phyloP scores from a whole-genome alignment of 2,113 vertebrate genomes.

The Microcebus tavaratra region DNA sequence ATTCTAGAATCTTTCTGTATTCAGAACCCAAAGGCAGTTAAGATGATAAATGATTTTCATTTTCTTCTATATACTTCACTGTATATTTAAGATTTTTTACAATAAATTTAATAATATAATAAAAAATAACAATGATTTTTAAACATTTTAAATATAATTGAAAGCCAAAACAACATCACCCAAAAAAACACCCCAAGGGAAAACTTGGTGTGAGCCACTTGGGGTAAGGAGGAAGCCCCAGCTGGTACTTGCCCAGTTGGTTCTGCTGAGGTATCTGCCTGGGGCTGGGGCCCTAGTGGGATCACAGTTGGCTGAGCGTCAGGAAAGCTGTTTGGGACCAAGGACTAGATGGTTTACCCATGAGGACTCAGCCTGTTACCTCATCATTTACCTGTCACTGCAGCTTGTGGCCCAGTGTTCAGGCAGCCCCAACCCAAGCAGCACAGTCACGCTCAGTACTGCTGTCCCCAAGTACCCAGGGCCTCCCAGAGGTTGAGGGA shows the following conservation, averaged over 20 bases:
- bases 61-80: neutral
- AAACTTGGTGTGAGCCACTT: neutral
- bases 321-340: neutral
- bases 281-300: rapidly evolving
- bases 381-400: neutral
- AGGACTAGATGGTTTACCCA: neutral
- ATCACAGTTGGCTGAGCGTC: neutral
- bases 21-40: neutral
- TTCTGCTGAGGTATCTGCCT: neutral
- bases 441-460: neutral
- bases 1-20: neutral
- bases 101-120: neutral
- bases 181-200: neutral
- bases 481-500: neutral
- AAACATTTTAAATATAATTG: conserved; percentile 50
- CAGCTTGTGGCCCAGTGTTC: neutral
- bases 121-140: neutral
- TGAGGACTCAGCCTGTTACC: neutral
- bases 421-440: neutral
- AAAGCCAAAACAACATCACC: neutral
- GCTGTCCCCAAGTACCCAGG: neutral
- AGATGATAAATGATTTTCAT: neutral
- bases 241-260: neutral
- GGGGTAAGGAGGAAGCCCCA: neutral
- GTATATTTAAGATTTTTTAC: neutral